These are phyloP conservation scores for Sclerodermus sp. DNA, from an alignment of 2,888 invertebrate species.

Conservation along the genomic window DNA sequence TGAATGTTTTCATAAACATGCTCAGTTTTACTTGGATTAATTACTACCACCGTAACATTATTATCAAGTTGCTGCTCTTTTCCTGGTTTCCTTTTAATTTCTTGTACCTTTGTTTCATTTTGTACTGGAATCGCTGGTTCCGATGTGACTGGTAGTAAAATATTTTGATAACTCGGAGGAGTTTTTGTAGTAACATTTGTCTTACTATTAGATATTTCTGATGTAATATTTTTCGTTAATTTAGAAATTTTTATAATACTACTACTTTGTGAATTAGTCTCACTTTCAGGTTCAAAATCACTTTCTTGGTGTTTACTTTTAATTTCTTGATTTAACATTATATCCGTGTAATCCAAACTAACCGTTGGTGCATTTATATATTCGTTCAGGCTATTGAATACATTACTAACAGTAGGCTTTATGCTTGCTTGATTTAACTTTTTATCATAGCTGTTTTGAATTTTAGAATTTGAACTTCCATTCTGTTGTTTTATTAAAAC, in stretches of 20 bases:
- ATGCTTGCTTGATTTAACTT: constrained; percentile 49
- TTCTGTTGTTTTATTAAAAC: constrained; percentile 44
- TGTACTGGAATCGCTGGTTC: constrained; percentile 3
- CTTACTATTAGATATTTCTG: neutral
- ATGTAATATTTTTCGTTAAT: neutral
- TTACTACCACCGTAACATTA: constrained; percentile 12
- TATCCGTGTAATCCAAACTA: constrained; percentile 32
- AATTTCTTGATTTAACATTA: constrained; percentile 11
- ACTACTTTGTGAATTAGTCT: neutral
- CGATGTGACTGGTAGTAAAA: neutral
- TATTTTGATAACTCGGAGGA: constrained; percentile 4
- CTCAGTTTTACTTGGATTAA: constrained; percentile 27
- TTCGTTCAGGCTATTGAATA: constrained; percentile 67
- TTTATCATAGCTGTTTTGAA: constrained; percentile 46
- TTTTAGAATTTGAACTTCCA: constrained; percentile 33
- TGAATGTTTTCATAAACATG: constrained; percentile 45
- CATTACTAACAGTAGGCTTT: constrained; percentile 64
- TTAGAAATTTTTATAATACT: constrained; percentile 13
- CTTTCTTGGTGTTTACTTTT: neutral
- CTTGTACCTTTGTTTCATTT: constrained; percentile 1
- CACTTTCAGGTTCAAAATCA: neutral
- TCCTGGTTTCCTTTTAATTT: constrained; percentile 2
- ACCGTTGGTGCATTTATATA: constrained; percentile 60
- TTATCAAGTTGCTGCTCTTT: constrained; percentile 9
- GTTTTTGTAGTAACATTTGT: constrained; percentile 5